A percentile compares a stretch with the other conserved stretches of the same genome.
These are phyloP conservation scores for Crossocerus cetratus DNA, from an alignment of 2,888 invertebrate species.

Conservation along the genomic window DNA sequence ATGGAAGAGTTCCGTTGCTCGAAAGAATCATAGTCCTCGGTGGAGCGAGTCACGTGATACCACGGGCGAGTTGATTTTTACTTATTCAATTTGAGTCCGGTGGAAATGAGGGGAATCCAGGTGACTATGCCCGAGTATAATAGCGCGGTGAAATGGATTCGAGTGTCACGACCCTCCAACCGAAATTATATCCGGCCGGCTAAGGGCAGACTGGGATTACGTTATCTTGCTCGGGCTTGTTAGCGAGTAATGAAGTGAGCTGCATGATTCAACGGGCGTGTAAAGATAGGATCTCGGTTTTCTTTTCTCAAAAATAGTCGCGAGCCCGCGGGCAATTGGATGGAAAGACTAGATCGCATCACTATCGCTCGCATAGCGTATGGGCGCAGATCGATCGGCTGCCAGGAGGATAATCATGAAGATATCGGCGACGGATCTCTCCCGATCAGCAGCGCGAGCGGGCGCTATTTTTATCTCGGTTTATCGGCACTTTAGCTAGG, in stretches of 20 bases:
- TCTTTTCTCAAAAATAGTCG: too few species aligned
- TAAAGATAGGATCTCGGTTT: too few species aligned
- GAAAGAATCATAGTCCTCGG: not conserved
- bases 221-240: not conserved
- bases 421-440: conserved; percentile 8
- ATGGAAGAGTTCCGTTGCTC: not conserved
- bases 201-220: not conserved
- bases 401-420: not conserved
- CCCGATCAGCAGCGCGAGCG: conserved; percentile 8
- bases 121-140: too few species aligned
- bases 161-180: not conserved
- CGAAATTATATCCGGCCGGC: not conserved
- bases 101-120: not conserved
- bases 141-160: not conserved
- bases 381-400: not conserved
- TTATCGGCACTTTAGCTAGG: conserved; percentile 43
- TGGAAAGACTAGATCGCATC: conserved; percentile 8
- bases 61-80: not conserved
- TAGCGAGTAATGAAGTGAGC: not conserved
- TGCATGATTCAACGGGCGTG: too few species aligned
- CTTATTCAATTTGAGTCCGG: not conserved
- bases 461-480: conserved; percentile 40
- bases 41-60: not conserved
- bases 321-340: too few species aligned
- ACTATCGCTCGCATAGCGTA: not conserved